These are phyloP conservation scores for Phaonia tiefii DNA, from an alignment of 2,888 invertebrate species.

Conservation along the genomic window DNA sequence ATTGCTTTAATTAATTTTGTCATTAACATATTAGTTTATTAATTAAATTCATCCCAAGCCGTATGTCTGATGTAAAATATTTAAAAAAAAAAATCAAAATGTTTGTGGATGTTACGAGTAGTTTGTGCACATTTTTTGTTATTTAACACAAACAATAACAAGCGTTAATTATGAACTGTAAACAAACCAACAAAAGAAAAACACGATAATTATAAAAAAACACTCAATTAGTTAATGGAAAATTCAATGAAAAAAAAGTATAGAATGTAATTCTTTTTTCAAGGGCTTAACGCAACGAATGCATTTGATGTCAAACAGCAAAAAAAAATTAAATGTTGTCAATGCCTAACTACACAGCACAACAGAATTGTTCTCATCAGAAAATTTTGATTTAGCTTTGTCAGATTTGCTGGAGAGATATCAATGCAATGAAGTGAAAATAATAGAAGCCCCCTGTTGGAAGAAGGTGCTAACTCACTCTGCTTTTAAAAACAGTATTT, in stretches of 20 bases:
- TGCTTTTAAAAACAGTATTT: no score
- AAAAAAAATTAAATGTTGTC: no score
- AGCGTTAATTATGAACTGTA: constrained; percentile 7
- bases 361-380: no score
- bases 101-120: neutral
- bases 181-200: constrained; percentile 4
- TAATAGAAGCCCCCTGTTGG: no score
- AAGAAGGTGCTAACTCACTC: no score
- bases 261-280: constrained; percentile 12
- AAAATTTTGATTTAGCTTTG: no score
- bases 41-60: neutral
- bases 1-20: constrained; percentile 10
- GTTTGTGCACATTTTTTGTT: neutral
- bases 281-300: neutral
- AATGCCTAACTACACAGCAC: no score
- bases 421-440: no score
- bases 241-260: neutral
- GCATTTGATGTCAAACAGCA: constrained; percentile 12
- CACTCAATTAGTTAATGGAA: constrained; percentile 36
- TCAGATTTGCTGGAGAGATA: no score
- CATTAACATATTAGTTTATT: neutral
- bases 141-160: constrained; percentile 7
- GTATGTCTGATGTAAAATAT: no score
- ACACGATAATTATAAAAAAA: constrained; percentile 13
- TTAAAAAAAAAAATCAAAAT: neutral